Base-by-base conservation (phyloP, 2,888 invertebrate genomes). In the Dryocosmus kuriphilus region DNA sequence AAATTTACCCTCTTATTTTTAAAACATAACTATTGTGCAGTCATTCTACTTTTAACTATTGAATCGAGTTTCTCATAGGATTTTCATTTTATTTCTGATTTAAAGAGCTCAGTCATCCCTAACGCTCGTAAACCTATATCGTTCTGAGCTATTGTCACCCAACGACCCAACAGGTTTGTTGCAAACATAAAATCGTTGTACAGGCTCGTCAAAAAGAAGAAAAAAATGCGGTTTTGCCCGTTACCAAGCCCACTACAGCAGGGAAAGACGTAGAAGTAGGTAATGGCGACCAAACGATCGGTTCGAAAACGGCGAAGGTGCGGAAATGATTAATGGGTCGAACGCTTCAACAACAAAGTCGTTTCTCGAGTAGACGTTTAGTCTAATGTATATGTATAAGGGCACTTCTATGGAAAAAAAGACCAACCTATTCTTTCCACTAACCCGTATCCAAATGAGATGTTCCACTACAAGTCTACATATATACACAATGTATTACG, bases 261-360 rank as follows among this genome's bases (percentile, higher is more conserved):
- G 51, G 30, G 14, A 46, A 71, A 51, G 30, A 46, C 41, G 27
- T 14, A 71, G 9, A 71, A 46, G n/a, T 71, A 67, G 65, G 46
- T 51, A 71, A 71, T 71, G 71, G 71, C 71, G 71, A 71, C 71
- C 19, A 71, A 71, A 71, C 46, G 51, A 51, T 71, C 27, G 46
- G 19, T 71, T 71, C 71, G 51, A 71, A 71, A 71, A 71, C 51
- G 30, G 51, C 71, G 30, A 71, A 71, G 71, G 71, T 71, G 71
- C 71, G 71, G 71, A 71, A 71, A 71, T 71, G 71, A 71, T 71
- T 71, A 71, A 71, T 71, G 71, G 71, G 71, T 71, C 71, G 71
- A 71, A 71, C 46, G 71, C 27, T 71, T 30, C 51, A 71, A 71
- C 71, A 71, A 71, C 71, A 71, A 46, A 71, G 71, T 51, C 71